phyloP scores from a whole-genome alignment of 2,888 invertebrate species.

The Xylocampa areola region DNA sequence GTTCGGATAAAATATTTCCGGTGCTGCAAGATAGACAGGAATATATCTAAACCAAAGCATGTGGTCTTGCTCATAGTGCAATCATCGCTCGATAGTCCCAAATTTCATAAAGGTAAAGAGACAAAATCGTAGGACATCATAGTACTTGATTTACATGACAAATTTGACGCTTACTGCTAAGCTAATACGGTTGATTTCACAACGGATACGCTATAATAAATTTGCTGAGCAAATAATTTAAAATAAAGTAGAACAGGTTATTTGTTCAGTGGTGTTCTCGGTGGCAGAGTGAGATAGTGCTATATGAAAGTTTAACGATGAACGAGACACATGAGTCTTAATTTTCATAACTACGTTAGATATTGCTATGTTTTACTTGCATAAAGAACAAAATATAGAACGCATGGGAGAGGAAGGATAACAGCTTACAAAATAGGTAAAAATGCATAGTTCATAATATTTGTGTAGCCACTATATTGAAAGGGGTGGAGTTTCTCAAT shows the following conservation, averaged over 20 bases:
- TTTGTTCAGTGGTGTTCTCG: constrained; percentile 17
- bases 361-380: too few relatives aligned
- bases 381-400: too few relatives aligned
- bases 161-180: constrained; percentile 39
- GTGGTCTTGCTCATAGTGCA: background rate
- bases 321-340: background rate
- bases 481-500: too few relatives aligned
- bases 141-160: constrained; percentile 21
- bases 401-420: too few relatives aligned
- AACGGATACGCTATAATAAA: constrained; percentile 23
- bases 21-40: too few relatives aligned
- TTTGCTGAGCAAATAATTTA: constrained; percentile 26
- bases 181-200: constrained; percentile 42
- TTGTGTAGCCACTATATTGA: too few relatives aligned
- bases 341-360: too few relatives aligned
- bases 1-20: too few relatives aligned
- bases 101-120: constrained; percentile 46
- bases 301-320: background rate
- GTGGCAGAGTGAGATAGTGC: constrained; percentile 2
- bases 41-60: too few relatives aligned
- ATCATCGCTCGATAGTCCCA: constrained; percentile 18
- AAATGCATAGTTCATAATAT: too few relatives aligned
- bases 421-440: too few relatives aligned
- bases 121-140: constrained; percentile 16
- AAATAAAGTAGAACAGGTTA: constrained; percentile 20